Percentiles rank a stretch among this genome's conserved stretches.
Conservation (phyloP, 2,797 vertebrate genomes). For the Kryptolebias ocellatus region DNA sequence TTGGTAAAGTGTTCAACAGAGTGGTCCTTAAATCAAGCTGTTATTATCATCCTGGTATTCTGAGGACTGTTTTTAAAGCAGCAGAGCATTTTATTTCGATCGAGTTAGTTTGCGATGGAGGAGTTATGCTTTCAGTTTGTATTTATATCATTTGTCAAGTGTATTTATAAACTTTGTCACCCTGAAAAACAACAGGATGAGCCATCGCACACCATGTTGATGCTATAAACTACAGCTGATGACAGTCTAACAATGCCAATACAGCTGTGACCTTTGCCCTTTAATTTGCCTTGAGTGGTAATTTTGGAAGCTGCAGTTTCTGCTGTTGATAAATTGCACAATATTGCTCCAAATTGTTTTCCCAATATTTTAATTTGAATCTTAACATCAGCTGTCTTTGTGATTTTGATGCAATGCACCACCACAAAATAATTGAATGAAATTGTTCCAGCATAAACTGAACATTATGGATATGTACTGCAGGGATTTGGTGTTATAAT, state of each 20-base stretch:
- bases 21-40: too few relatives aligned
- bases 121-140: background rate
- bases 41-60: too few relatives aligned
- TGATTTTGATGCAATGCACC: too few relatives aligned
- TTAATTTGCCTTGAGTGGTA: background rate
- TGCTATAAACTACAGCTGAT: slow-evolving; percentile 51
- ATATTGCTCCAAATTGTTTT: background rate
- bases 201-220: slow-evolving; percentile 38
- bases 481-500: too few relatives aligned
- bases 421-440: background rate
- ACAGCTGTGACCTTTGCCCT: slow-evolving; percentile 55
- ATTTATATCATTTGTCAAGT: background rate
- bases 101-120: background rate
- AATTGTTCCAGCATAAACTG: background rate
- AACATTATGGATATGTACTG: background rate
- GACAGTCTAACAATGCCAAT: slow-evolving; percentile 59
- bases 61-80: background rate
- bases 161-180: slow-evolving; percentile 54
- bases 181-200: slow-evolving; percentile 53
- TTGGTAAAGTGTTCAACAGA: too few relatives aligned
- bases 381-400: too few relatives aligned
- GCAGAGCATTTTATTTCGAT: background rate
- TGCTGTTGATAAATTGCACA: background rate
- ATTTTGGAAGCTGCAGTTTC: slow-evolving; percentile 6
- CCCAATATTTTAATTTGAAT: background rate